phyloP scores from a whole-genome alignment of 2,888 invertebrate species.

The Tenthredo scrophulariae region DNA sequence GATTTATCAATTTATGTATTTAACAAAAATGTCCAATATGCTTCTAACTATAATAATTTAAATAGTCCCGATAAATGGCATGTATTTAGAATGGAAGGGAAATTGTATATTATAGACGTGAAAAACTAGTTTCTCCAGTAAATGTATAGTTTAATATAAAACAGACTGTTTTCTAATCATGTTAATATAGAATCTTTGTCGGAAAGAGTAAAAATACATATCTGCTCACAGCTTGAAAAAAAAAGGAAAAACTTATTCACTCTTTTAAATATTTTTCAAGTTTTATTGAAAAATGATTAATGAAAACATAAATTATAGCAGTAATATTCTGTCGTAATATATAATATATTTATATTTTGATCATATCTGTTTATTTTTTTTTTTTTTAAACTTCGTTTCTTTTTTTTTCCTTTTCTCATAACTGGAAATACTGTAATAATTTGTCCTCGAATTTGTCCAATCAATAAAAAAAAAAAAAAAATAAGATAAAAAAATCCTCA shows the following conservation, averaged over 20 bases:
- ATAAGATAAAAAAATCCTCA: background rate
- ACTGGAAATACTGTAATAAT: constrained; percentile 62
- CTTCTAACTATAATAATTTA: background rate
- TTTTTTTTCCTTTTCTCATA: constrained; percentile 54
- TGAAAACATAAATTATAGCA: constrained; percentile 72
- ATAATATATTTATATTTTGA: constrained; percentile 64
- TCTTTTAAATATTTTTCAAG: constrained; percentile 58
- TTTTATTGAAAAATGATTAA: constrained; percentile 73
- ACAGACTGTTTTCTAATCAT: background rate
- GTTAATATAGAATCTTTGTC: background rate
- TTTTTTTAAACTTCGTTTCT: constrained; percentile 55
- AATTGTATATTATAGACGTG: background rate
- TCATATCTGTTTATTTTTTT: constrained; percentile 61
- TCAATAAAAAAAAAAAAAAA: constrained; percentile 13
- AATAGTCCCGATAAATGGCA: background rate
- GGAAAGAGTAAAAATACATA: background rate
- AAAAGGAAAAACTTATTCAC: background rate
- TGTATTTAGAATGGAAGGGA: background rate
- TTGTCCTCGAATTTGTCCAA: constrained; percentile 44
- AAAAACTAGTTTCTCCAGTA: background rate
- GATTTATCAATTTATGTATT: background rate
- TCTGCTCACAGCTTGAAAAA: background rate
- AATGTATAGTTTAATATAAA: background rate
- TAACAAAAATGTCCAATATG: background rate
- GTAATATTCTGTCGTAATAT: constrained; percentile 62